Evolutionary conservation across 2,888 invertebrate species (phyloP).

Genomic region (Dichetophora obliterata): DNA sequence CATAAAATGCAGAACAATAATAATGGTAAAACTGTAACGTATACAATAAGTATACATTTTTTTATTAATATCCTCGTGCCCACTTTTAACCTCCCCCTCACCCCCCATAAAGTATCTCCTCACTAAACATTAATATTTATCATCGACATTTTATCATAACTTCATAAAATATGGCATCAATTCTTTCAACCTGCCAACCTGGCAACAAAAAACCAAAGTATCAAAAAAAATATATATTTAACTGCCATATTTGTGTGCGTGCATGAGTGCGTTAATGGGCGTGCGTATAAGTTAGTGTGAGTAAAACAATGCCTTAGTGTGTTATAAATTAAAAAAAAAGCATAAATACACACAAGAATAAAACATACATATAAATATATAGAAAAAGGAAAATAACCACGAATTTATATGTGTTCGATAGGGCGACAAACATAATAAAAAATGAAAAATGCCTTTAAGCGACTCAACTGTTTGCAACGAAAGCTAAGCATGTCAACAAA

Average conservation of each 20-base stretch:
- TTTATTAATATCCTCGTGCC: too few species aligned
- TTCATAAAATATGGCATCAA: conserved; percentile 23
- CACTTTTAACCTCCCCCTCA: not conserved
- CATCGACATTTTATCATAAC: conserved; percentile 27
- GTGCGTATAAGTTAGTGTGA: conserved; percentile 1
- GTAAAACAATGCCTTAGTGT: conserved; percentile 22
- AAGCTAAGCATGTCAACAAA: not conserved
- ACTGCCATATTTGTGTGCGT: not conserved
- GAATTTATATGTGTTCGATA: conserved; percentile 46
- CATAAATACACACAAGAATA: not conserved
- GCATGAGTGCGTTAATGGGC: not conserved
- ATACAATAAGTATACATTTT: too few species aligned
- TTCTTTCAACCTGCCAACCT: not conserved
- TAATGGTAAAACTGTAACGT: too few species aligned
- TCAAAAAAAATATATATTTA: not conserved
- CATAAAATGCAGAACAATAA: too few species aligned
- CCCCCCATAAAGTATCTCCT: too few species aligned
- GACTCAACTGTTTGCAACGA: not conserved
- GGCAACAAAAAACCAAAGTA: not conserved
- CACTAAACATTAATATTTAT: not conserved
- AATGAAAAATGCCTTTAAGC: conserved; percentile 44
- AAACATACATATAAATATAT: not conserved
- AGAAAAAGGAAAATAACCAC: conserved; percentile 13
- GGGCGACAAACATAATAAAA: conserved; percentile 50
- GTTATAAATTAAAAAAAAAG: conserved; percentile 24